These are phyloP conservation scores for Odobenus rosmarus DNA, from an alignment of 2,113 vertebrate species.

Conservation along the genomic window DNA sequence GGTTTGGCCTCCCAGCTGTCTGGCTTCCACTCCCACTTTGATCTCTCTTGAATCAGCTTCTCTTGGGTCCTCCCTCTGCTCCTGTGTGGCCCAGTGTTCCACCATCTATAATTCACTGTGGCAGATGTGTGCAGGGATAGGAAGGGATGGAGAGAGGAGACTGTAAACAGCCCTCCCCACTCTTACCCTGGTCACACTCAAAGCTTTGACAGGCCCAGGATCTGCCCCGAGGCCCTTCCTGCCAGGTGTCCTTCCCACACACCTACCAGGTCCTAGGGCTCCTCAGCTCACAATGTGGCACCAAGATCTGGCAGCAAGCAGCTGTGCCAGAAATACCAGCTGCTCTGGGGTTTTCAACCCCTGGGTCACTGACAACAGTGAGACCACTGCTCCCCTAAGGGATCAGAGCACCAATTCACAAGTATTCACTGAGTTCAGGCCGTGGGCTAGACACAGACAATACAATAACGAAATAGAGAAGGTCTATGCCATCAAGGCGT, in stretches of 20 bases:
- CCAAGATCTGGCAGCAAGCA: background rate
- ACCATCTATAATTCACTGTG: constrained; percentile 16
- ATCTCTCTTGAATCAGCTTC: background rate
- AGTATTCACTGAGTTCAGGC: background rate
- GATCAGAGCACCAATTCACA: background rate
- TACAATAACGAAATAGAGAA: background rate
- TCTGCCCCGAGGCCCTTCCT: background rate
- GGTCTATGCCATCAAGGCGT: background rate
- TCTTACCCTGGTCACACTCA: background rate
- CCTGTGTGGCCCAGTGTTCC: background rate
- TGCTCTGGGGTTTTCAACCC: background rate
- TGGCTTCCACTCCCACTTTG: background rate
- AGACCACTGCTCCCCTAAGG: background rate
- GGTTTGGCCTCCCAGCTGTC: background rate
- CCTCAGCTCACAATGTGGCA: background rate
- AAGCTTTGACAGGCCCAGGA: background rate
- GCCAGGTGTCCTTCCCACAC: constrained; percentile 7
- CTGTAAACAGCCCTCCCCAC: background rate
- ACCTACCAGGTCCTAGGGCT: background rate
- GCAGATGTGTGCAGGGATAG: background rate
- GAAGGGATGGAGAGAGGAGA: background rate
- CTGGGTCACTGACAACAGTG: background rate
- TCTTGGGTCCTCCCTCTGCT: background rate
- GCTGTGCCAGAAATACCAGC: background rate
- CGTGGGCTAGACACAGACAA: background rate